Evolutionary conservation across 2,113 vertebrate genomes (phyloP), one percentile per base, ranked within the genome.

Genomic region (Sebastes schlegelii): DNA sequence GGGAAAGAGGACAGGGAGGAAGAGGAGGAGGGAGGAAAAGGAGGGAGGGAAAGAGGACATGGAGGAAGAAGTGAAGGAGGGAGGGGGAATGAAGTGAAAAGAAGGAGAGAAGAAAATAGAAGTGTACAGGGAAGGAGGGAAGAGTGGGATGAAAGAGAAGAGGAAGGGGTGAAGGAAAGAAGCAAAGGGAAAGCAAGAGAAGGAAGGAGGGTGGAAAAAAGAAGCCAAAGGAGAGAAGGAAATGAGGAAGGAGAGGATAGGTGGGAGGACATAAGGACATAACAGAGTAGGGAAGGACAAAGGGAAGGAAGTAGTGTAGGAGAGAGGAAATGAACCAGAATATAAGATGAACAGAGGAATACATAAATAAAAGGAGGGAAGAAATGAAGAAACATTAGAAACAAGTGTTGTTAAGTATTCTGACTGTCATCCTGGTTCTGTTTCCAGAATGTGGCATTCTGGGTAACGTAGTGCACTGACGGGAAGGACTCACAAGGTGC

Each of bases 401-500:
- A 11, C 1, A 60, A 8, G 19, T 46, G 4, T 6, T 21, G 26
- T 2, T 45, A 17, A 49, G 8, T 9, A 8, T 78, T 34, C 14
- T 43, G 40, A 5, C 34, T 42, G 63, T 48, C 21, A 46, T 11
- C 12, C 14, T 7, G 68, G 26, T 60, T 73, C 55, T 60, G 42
- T 13, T 43, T 54, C 16, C n/a, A 48, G 40, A 78, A 0, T 0
- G n/a, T 1, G 14, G 78, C 51, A 82, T 79, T 82, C 0, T 90
- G 88, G 82, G 70, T 74, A 84, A 65, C n/a, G 60, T 14, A 62
- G 66, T 69, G 8, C 17, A 42, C 7, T 4, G 7, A 21, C 0
- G 2, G 0, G 64, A 26, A 51, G 14, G 6, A 88, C 97, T 97
- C 86, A 98, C 97, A 98, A 98, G 0, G 97, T 98, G 61, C 97